Conservation (phyloP, 2,113 vertebrate species). For the Notarius lentiginosus region DNA sequence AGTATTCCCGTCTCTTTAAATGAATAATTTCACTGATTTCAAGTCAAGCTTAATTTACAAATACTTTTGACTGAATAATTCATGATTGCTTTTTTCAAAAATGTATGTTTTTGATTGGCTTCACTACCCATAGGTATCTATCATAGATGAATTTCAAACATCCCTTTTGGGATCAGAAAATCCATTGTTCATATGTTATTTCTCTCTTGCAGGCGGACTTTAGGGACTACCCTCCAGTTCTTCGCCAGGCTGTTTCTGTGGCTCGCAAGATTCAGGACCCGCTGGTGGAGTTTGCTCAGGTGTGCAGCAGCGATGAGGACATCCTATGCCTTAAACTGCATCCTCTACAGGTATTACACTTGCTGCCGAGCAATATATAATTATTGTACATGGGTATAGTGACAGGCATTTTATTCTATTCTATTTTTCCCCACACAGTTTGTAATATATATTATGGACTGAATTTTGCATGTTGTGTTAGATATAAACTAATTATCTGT, state of each 20-base stretch:
- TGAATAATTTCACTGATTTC: neutral
- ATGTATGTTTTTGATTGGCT: neutral
- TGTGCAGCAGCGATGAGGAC: constrained; percentile 95
- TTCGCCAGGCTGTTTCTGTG: constrained; percentile 93
- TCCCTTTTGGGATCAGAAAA: neutral
- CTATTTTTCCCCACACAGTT: neutral
- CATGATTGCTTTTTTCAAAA: neutral
- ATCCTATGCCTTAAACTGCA: constrained; percentile 97
- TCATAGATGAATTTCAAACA: neutral
- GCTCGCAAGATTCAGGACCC: constrained; percentile 96
- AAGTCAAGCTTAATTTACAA: neutral
- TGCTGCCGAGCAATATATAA: neutral
- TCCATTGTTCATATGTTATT: neutral
- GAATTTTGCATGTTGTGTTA: neutral
- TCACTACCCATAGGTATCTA: neutral
- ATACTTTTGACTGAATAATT: neutral
- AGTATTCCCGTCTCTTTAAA: neutral
- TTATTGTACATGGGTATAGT: neutral
- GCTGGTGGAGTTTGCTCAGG: constrained; percentile 93
- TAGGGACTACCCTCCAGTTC: constrained; percentile 91
- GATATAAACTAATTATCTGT: neutral
- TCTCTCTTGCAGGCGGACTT: constrained; percentile 77
- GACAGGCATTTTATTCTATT: no score
- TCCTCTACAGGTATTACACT: constrained; percentile 84
- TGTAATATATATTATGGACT: neutral